Base-by-base conservation (phyloP, 1,140 invertebrate species). In the Trachymyrmex cornetzi region DNA sequence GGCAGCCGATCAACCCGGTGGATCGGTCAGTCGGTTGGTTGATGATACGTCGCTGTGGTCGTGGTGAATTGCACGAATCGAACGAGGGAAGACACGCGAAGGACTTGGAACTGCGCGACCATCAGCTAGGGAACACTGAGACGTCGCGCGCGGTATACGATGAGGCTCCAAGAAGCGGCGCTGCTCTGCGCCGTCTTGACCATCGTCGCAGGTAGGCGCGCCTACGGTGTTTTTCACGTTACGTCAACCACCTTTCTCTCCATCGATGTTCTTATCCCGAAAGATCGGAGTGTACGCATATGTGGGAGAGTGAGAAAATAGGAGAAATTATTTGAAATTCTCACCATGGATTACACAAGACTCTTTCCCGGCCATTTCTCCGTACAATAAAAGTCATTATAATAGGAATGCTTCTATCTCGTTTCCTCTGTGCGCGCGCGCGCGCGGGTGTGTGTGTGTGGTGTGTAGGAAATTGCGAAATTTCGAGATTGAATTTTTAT, bases 151-250 rank as follows among this genome's bases (percentile, higher is more conserved):
- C 38, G 14, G 16, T 57, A 59, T 77, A 90, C 88, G 61, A 94
- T 94, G 93, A 90, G 64, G 86, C 87, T 89, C 74, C 91, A 88
- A 77, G 81, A 85, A 67, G 87, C 89, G 89, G 90, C 63, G 89
- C 87, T 94, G 11, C 81, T 94, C n/a, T 93, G 91, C 91, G 86
- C 87, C 87, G 91, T 86, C 55, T 89, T 91, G 86, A 89, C 91
- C 72, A 63, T 91, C 50, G 87, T 91, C 55, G 64, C 91, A 91
- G 93, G 93, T 94, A 89, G 91, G 92, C 87, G 72, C 38, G 75
- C 71, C 74, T 63, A 34, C 53, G 9, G 19, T 44, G 44, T 75
- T 22, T 75, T 61, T 44, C 38, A 44, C 38, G 24, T 38, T 50
- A 74, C 24, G 24, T 74, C 66, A 50, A 66, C 44, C 34, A 61